These are phyloP conservation scores for Crotalus horridus DNA, from an alignment of 2,113 vertebrate species.

Conservation along the genomic window DNA sequence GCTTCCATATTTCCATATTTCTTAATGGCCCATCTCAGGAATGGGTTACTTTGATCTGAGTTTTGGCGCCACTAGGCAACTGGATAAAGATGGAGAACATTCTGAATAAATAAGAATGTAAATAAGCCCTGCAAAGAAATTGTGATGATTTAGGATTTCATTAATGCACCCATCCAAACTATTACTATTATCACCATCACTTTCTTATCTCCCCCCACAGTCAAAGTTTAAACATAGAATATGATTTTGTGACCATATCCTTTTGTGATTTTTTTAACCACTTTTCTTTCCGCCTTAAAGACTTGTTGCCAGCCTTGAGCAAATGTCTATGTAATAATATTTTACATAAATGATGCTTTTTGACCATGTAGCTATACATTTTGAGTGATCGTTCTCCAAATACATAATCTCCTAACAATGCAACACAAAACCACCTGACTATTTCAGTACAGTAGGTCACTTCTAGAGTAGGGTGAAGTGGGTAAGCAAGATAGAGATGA, in stretches of 20 bases:
- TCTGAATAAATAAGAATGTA: not conserved
- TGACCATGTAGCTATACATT: not conserved
- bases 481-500: not conserved
- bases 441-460: not conserved
- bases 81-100: not conserved
- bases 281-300: not conserved
- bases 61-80: not conserved
- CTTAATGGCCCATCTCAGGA: not conserved
- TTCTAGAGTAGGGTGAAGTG: not conserved
- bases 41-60: not conserved
- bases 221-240: not conserved
- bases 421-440: not conserved
- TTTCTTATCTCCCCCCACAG: not conserved
- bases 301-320: not conserved
- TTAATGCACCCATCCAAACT: not conserved
- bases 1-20: not conserved
- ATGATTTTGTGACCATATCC: not conserved
- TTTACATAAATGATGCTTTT: not conserved
- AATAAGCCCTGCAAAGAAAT: not conserved
- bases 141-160: not conserved
- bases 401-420: not conserved
- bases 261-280: not conserved
- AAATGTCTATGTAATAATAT: not conserved
- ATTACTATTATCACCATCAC: not conserved
- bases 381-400: not conserved